These are phyloP conservation scores for Bombus pascuorum DNA, from an alignment of 1,140 invertebrate species.

Conservation along the genomic window DNA sequence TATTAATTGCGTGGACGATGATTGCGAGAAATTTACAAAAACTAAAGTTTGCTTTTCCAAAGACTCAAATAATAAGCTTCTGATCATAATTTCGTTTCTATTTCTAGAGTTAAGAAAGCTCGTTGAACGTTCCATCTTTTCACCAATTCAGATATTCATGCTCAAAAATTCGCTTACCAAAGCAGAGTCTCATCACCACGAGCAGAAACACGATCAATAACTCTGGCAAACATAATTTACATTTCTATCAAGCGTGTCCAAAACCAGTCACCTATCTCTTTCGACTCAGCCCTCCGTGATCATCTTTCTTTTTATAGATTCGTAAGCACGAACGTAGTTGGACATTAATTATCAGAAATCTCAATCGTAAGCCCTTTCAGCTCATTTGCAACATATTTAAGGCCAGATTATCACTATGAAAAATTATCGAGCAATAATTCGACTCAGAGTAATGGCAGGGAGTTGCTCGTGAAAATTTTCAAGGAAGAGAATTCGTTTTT, in stretches of 20 bases:
- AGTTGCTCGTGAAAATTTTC: conserved; percentile 25
- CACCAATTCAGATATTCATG: too few species aligned
- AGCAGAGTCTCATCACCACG: neutral
- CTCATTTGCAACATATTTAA: neutral
- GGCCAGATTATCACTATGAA: conserved; percentile 8
- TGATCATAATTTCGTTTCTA: too few species aligned
- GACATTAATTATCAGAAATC: too few species aligned
- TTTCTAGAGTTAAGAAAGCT: too few species aligned
- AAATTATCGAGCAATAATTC: conserved; percentile 26
- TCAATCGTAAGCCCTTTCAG: neutral
- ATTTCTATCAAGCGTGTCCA: neutral
- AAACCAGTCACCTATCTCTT: neutral
- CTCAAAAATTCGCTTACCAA: neutral
- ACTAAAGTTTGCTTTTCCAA: too few species aligned
- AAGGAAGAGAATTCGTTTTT: conserved; percentile 20
- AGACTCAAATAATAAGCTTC: too few species aligned
- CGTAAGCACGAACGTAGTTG: neutral
- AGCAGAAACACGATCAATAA: neutral
- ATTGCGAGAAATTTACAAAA: too few species aligned
- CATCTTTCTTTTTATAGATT: neutral
- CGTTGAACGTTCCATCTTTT: neutral
- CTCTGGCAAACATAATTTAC: neutral
- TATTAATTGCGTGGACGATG: too few species aligned
- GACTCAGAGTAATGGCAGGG: too few species aligned
- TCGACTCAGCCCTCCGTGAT: neutral